Base-by-base conservation (phyloP, 1,140 invertebrate genomes). In the Magallana gigas region DNA sequence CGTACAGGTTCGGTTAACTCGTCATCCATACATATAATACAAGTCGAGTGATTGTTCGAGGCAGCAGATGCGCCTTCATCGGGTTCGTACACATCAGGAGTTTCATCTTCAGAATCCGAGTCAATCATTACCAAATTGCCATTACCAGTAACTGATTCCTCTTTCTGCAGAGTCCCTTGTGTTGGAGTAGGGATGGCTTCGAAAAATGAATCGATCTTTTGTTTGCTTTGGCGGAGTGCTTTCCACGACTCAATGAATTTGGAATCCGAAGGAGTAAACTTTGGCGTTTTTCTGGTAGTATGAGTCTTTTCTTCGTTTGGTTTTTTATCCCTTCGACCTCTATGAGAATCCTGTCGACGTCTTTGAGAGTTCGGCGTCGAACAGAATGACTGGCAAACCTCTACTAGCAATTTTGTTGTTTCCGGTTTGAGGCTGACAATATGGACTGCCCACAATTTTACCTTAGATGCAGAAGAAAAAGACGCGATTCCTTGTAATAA, bases 21-120 rank as follows among this genome's bases (percentile, higher is more conserved):
- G n/a, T 57, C 59, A 18, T 89, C 87, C 86, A 92, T 71, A 71
- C 92, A 92, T 36, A 92, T 91, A 6, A 88, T 81, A 84, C 91
- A 92, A 0, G 36, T 59, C 18, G 76, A 64, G 64, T 88, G 85
- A 8, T 18, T 29, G 9, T 87, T 59, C 14, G 58, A 16, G 16
- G 18, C 57, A 12, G 48, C n/a, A n/a, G n/a, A 57, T 5, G 81
- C 14, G 16, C 48, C 48, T 16, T 57, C 48, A 9, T 9, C 7
- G n/a, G 57, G 14, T 16, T 64, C 18, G 14, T 14, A 14, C 62
- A 64, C 62, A 16, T 5, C 18, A 16, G 14, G 14, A 64, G 14
- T 18, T 64, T 56, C 18, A 23, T 83, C 57, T 57, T 57, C 56
- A n/a, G 57, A 83, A 57, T 57, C 57, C 48, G 48, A 83, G 57